phyloP scores from a whole-genome alignment of 2,888 invertebrate species.

The Drosophila niveifrons region DNA sequence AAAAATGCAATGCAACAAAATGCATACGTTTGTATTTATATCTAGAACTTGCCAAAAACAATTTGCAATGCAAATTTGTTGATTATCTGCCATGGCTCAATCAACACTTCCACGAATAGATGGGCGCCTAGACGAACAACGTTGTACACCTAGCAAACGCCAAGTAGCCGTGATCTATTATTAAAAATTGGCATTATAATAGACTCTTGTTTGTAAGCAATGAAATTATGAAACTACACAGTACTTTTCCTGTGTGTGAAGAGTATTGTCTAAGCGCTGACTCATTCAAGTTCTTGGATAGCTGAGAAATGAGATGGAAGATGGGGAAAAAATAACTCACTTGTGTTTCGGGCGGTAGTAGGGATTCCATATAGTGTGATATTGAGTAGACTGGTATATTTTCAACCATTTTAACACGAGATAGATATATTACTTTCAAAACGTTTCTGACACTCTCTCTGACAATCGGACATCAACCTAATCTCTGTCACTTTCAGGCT shows the following conservation, averaged over 20 bases:
- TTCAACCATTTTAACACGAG: slow-evolving; percentile 63
- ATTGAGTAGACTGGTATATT: slow-evolving; percentile 76
- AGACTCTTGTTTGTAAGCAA: neutral
- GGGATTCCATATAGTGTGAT: slow-evolving; percentile 77
- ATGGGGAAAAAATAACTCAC: slow-evolving; percentile 48
- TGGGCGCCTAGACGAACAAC: neutral
- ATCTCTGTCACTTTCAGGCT: slow-evolving; percentile 39
- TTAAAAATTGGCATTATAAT: slow-evolving; percentile 6
- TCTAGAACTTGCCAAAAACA: slow-evolving; percentile 28
- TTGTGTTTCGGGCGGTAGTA: slow-evolving; percentile 51
- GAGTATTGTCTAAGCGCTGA: slow-evolving; percentile 2
- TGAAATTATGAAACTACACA: slow-evolving; percentile 1
- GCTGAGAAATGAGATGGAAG: slow-evolving; percentile 1
- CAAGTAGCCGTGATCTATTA: slow-evolving; percentile 13
- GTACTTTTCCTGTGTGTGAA: slow-evolving; percentile 3
- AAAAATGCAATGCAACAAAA: slow-evolving; percentile 7
- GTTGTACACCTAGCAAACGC: slow-evolving; percentile 1
- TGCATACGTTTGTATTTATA: neutral
- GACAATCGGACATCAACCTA: slow-evolving; percentile 37
- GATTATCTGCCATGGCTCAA: slow-evolving; percentile 26
- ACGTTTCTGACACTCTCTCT: slow-evolving; percentile 21
- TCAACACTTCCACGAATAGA: slow-evolving; percentile 43
- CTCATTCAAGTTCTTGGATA: slow-evolving; percentile 16
- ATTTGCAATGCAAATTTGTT: slow-evolving; percentile 9
- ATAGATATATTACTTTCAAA: slow-evolving; percentile 44